Evolutionary conservation across 2,888 invertebrate species (phyloP).

Genomic region (Cabera pusaria): DNA sequence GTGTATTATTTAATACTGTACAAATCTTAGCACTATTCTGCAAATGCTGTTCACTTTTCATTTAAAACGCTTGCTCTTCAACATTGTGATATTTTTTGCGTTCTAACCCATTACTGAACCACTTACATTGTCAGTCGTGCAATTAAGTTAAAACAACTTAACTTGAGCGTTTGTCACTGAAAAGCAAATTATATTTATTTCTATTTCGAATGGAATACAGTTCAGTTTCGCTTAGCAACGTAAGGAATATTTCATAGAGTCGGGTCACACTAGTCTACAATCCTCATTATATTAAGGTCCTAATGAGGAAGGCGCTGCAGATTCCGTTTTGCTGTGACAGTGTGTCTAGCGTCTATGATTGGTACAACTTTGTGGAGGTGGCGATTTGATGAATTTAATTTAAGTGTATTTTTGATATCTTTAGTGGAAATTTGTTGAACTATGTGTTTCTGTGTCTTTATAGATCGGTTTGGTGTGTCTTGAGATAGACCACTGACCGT

Average conservation of each 20-base stretch:
- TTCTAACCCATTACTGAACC: slow-evolving; percentile 12
- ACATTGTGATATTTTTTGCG: slow-evolving; percentile 1
- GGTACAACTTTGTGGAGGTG: slow-evolving; percentile 21
- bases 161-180: slow-evolving; percentile 8
- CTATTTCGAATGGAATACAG: slow-evolving; percentile 13
- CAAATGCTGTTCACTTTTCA: no score
- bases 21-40: no score
- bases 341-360: slow-evolving; percentile 33
- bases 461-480: no score
- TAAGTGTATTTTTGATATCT: no score
- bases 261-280: slow-evolving; percentile 41
- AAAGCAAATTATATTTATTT: background rate
- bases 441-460: no score
- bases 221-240: slow-evolving; percentile 26
- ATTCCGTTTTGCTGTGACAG: slow-evolving; percentile 51
- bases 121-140: slow-evolving; percentile 11
- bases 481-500: no score
- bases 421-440: no score
- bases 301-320: slow-evolving; percentile 54
- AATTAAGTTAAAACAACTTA: slow-evolving; percentile 20
- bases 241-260: slow-evolving; percentile 42
- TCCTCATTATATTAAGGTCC: slow-evolving; percentile 51
- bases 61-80: slow-evolving; percentile 3
- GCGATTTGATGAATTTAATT: no score
- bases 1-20: no score